phyloP scores from a whole-genome alignment of 2,797 vertebrate species.

The Crocodylus rhombifer region DNA sequence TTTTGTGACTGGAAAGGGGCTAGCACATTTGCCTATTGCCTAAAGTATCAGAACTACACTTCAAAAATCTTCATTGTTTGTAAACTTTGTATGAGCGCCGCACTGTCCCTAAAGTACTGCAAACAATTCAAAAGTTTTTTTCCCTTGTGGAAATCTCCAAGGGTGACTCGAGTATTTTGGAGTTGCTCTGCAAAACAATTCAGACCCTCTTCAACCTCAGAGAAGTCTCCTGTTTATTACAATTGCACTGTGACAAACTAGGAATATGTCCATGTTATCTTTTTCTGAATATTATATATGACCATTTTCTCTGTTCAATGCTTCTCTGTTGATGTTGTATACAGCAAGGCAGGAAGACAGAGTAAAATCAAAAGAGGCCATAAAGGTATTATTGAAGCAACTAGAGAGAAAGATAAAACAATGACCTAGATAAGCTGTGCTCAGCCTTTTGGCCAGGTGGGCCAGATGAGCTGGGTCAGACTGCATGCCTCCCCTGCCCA shows the following conservation, averaged over 20 bases:
- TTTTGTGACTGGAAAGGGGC: too few relatives aligned
- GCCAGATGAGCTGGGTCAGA: too few relatives aligned
- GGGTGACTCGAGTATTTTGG: background rate
- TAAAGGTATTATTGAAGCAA: background rate
- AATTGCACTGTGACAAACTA: background rate
- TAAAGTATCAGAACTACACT: too few relatives aligned
- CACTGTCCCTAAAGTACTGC: too few relatives aligned
- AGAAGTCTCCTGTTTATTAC: background rate
- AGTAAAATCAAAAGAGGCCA: background rate
- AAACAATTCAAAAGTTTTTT: background rate
- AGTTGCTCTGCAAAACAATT: background rate
- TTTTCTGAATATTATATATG: accelerated
- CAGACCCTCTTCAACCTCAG: background rate
- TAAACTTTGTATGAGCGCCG: too few relatives aligned
- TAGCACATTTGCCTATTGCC: too few relatives aligned
- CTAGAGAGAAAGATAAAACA: background rate
- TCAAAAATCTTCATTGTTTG: too few relatives aligned
- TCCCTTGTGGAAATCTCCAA: background rate
- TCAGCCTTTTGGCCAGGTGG: too few relatives aligned
- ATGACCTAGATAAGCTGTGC: too few relatives aligned
- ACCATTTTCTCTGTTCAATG: background rate
- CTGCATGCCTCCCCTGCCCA: too few relatives aligned
- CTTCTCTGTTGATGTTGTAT: background rate
- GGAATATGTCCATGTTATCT: background rate
- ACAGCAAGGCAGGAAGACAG: background rate